These are phyloP conservation scores for Odontomyia ornata DNA, from an alignment of 2,888 invertebrate genomes.

Conservation along the genomic window DNA sequence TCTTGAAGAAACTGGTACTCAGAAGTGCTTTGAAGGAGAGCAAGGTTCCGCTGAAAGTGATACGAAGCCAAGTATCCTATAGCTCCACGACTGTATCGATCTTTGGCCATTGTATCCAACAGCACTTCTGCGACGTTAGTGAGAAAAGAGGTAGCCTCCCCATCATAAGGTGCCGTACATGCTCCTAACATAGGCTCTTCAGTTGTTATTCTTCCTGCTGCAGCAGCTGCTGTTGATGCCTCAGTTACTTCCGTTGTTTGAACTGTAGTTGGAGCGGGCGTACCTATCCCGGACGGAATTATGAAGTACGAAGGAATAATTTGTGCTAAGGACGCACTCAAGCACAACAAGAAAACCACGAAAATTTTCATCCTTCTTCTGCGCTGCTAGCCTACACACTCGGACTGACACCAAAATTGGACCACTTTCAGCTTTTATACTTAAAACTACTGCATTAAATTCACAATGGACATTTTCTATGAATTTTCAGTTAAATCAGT, in stretches of 20 bases:
- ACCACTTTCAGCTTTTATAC: conserved; percentile 6
- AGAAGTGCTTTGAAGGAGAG: background rate
- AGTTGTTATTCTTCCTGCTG: too few species aligned
- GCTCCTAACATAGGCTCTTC: background rate
- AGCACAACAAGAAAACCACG: background rate
- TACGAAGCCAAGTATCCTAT: background rate
- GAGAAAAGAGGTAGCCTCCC: background rate
- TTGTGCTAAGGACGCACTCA: background rate
- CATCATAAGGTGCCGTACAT: background rate
- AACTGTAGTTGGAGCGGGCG: background rate
- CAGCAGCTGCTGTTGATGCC: background rate
- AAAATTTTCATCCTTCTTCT: background rate
- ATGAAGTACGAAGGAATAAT: background rate
- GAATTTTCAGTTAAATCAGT: background rate
- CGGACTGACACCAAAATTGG: background rate
- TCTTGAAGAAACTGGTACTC: background rate
- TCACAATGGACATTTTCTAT: background rate
- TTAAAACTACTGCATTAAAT: background rate
- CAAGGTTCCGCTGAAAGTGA: background rate
- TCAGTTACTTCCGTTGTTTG: background rate
- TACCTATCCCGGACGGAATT: too few species aligned
- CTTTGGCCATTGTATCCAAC: background rate
- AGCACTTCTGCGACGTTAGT: background rate
- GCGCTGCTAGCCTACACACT: background rate
- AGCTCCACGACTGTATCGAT: background rate